phyloP scores from a whole-genome alignment of 92 coral and sea anemone genomes.

The Paragorgia papillata region DNA sequence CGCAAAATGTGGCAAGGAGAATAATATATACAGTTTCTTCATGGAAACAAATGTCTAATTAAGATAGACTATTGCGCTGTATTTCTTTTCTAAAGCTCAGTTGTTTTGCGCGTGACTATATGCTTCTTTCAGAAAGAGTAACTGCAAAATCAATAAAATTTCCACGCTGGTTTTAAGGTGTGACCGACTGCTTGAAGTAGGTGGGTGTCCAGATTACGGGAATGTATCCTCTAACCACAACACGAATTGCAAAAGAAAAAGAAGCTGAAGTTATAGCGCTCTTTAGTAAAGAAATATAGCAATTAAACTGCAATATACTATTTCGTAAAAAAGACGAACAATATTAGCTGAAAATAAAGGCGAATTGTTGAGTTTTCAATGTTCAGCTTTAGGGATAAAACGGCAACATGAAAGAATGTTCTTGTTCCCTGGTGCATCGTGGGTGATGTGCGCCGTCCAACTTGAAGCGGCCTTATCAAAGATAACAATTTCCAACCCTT shows the following conservation, averaged over 20 bases:
- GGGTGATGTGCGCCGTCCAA: slow-evolving; percentile 20
- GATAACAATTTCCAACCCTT: not conserved
- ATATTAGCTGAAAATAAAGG: not conserved
- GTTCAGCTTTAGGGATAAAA: not conserved
- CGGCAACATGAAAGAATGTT: slow-evolving; percentile 21
- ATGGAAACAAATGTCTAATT: not conserved
- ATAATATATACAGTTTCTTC: not conserved
- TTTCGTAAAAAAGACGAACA: not conserved
- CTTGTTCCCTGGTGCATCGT: slow-evolving; percentile 25
- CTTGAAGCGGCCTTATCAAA: slow-evolving; percentile 38
- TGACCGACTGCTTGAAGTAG: not conserved
- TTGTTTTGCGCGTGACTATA: not conserved
- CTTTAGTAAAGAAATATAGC: too few relatives aligned
- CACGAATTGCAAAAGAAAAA: too few relatives aligned
- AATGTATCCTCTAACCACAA: too few relatives aligned
- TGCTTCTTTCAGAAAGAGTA: not conserved
- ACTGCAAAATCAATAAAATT: slow-evolving; percentile 18
- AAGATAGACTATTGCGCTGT: too few relatives aligned
- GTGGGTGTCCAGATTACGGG: slow-evolving; percentile 44
- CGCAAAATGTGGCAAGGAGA: not conserved
- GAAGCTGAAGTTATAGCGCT: too few relatives aligned
- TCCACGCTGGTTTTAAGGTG: slow-evolving; percentile 31
- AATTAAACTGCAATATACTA: too few relatives aligned
- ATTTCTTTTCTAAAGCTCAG: too few relatives aligned
- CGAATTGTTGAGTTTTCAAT: not conserved